phyloP scores from a whole-genome alignment of 2,888 invertebrate genomes.

The Piscicola geometra region DNA sequence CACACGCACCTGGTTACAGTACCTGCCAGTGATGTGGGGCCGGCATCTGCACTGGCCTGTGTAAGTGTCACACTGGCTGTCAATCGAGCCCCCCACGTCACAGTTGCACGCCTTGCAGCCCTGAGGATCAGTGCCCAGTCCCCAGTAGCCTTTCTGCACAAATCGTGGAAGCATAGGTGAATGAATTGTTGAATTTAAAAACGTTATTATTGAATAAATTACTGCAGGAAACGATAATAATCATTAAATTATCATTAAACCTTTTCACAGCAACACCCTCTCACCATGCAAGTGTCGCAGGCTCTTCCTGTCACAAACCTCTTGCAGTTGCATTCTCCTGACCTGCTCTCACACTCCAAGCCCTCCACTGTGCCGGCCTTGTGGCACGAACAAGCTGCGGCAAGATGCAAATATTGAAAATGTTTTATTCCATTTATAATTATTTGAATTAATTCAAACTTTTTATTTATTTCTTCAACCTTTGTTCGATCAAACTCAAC shows the following conservation, averaged over 20 bases:
- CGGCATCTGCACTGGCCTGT: slow-evolving; percentile 76
- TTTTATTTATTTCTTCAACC: too few relatives aligned
- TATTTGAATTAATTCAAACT: too few relatives aligned
- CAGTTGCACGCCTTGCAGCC: slow-evolving; percentile 96
- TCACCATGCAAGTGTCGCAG: slow-evolving; percentile 81
- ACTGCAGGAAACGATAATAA: not conserved
- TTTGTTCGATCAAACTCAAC: too few relatives aligned
- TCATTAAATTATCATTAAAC: not conserved
- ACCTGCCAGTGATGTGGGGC: slow-evolving; percentile 61
- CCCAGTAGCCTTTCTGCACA: slow-evolving; percentile 80
- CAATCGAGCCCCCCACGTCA: slow-evolving; percentile 85
- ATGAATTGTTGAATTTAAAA: too few relatives aligned
- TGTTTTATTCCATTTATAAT: not conserved
- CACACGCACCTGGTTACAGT: slow-evolving; percentile 69
- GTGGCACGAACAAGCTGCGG: slow-evolving; percentile 78
- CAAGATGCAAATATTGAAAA: slow-evolving; percentile 4
- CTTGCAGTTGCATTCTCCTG: slow-evolving; percentile 92
- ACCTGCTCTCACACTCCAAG: slow-evolving; percentile 81
- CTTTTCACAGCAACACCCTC: slow-evolving; percentile 40
- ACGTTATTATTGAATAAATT: too few relatives aligned
- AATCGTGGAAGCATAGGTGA: too few relatives aligned
- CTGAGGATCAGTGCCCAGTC: slow-evolving; percentile 79
- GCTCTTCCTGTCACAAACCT: slow-evolving; percentile 87
- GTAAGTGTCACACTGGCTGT: slow-evolving; percentile 77
- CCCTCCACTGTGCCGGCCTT: slow-evolving; percentile 81